Evolutionary conservation across 2,113 vertebrate species (phyloP).

Genomic region (Cettia cetti): DNA sequence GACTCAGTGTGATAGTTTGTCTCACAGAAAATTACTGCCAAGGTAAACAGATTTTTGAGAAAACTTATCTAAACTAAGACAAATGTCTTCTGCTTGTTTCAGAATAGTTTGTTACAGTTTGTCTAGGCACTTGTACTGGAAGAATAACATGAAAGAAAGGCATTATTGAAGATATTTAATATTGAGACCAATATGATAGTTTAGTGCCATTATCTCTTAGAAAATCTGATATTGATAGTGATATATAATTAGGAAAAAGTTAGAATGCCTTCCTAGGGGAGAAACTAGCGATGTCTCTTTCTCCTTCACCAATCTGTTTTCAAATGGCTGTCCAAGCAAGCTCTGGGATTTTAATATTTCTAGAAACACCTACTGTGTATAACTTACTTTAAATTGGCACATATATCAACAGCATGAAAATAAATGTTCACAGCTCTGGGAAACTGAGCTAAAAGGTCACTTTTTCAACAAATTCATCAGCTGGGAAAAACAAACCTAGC

Average conservation of each 20-base stretch:
- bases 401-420: not conserved
- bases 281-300: not conserved
- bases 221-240: not conserved
- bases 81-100: not conserved
- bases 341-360: not conserved
- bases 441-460: conserved; percentile 16
- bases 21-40: not conserved
- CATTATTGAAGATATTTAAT: not conserved
- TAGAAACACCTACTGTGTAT: not conserved
- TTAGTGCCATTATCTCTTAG: not conserved
- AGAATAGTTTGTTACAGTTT: not conserved
- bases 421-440: conserved; percentile 1
- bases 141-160: not conserved
- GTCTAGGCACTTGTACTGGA: not conserved
- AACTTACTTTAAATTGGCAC: not conserved
- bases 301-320: not conserved
- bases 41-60: not conserved
- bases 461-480: not conserved
- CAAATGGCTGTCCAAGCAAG: not conserved
- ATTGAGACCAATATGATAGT: not conserved
- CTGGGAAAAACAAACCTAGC: not conserved
- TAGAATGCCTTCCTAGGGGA: not conserved
- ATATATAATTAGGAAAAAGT: not conserved
- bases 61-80: not conserved
- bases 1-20: not conserved